Evolutionary conservation across 2,113 vertebrate genomes (phyloP).

Genomic region (Struthio camelus): DNA sequence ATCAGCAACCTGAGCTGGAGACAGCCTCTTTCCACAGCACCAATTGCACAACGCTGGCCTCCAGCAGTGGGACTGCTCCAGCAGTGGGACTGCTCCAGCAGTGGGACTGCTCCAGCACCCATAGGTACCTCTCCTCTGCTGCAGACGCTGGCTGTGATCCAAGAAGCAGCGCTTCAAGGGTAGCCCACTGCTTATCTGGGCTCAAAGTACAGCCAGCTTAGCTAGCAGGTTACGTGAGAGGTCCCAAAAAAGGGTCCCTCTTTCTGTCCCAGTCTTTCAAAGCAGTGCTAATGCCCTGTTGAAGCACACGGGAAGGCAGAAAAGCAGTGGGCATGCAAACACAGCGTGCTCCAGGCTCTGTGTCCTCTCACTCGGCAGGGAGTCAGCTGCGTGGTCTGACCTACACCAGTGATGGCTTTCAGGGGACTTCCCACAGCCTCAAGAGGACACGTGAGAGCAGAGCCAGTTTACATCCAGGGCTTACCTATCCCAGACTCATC

Average conservation of each 20-base stretch:
- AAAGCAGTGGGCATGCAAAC: neutral
- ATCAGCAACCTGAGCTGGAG: neutral
- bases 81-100: neutral
- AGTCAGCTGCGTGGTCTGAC: rapidly evolving
- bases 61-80: neutral
- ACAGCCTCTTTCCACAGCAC: neutral
- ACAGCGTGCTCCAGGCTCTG: neutral
- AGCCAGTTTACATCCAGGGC: neutral
- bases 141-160: neutral
- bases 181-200: neutral
- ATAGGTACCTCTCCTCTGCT: neutral
- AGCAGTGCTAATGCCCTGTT: neutral
- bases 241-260: neutral
- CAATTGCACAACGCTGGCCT: neutral
- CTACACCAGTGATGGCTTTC: neutral
- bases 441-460: neutral
- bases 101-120: neutral
- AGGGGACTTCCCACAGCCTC: neutral
- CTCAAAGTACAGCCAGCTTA: neutral
- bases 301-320: neutral
- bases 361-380: neutral
- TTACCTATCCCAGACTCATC: neutral
- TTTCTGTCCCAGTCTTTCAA: neutral
- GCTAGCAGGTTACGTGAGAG: neutral
- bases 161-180: neutral